Evolutionary conservation across 2,797 vertebrate genomes (phyloP).

Genomic region (Lithobates sylvaticus): DNA sequence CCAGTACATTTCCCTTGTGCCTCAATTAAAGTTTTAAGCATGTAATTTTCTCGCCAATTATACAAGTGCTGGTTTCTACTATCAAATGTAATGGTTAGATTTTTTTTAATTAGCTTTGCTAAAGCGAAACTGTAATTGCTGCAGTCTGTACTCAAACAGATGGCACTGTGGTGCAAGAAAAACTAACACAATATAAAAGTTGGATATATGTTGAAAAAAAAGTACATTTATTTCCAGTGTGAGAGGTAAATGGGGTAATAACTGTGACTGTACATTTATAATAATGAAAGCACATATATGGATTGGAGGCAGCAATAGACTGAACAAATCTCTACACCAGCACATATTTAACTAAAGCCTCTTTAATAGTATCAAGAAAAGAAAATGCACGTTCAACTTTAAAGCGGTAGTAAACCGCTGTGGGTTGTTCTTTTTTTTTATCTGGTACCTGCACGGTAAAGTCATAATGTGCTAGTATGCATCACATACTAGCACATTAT

Average conservation of each 20-base stretch:
- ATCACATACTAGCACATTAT: no score
- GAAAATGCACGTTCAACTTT: no score
- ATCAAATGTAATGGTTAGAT: slow-evolving; percentile 50
- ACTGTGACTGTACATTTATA: neutral
- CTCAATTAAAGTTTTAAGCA: slow-evolving; percentile 52
- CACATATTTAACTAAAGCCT: no score
- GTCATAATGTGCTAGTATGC: no score
- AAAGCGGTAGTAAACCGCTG: no score
- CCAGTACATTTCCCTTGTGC: slow-evolving; percentile 43
- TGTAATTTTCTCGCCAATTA: slow-evolving; percentile 57
- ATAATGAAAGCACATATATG: neutral
- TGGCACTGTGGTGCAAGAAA: slow-evolving; percentile 36
- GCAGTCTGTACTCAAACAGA: slow-evolving; percentile 48
- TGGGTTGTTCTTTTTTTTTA: no score
- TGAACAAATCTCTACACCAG: neutral
- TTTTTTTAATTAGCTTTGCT: slow-evolving; percentile 53
- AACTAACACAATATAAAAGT: slow-evolving; percentile 16
- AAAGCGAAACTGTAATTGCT: slow-evolving; percentile 49
- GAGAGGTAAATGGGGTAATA: slow-evolving; percentile 9
- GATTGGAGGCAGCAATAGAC: neutral
- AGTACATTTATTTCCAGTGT: slow-evolving; percentile 17
- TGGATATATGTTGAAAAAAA: neutral
- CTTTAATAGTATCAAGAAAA: no score
- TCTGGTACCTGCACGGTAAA: no score
- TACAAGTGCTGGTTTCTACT: slow-evolving; percentile 44